Evolutionary conservation across 1,140 invertebrate species (phyloP), one percentile per base, ranked within the genome.

Genomic region (Solenopsis fugax): DNA sequence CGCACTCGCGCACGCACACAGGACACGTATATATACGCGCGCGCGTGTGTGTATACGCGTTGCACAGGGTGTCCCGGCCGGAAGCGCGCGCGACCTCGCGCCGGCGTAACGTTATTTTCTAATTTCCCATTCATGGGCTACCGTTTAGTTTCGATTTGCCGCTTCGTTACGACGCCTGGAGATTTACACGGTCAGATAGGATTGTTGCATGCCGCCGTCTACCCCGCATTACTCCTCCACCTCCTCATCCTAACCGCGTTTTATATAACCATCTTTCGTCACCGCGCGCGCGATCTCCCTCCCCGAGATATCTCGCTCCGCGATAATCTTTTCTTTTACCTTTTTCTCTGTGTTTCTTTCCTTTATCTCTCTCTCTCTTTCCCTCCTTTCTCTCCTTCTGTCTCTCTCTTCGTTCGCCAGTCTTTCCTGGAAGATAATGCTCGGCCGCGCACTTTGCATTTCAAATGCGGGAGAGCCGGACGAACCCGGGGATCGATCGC

Each of bases 121-220:
- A 92, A 93, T 94, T 93, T 93, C 92, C 92, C 93, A 93, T 93
- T 93, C 93, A 93, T 91, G 92, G 92, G 91, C 92, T 92, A 91
- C 91, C 93, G 93, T 94, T 94, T 94, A 94, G 93, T 92, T 94
- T 93, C 93, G 93, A 93, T 94, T 93, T 93, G 93, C 93, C 93
- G 93, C 90, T 93, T 93, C 93, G 93, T 93, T 93, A 94, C 93
- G 92, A 93, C 90, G 89, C 90, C 76, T 69, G 58, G 92, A 94
- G 93, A 94, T 94, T 94, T 94, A 94, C 93, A 93, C 93, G 88
- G 82, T 75, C 89, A 92, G 93, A 94, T 94, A 94, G 91, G 92
- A 94, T 94, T 94, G 93, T 94, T 93, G 87, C 92, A 86, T 88
- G 90, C 89, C 90, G 64, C 45, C 50, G n/a, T 45, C 16, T 54